These are phyloP conservation scores for Ranitomeya variabilis DNA, from an alignment of 2,113 vertebrate species.

Conservation along the genomic window DNA sequence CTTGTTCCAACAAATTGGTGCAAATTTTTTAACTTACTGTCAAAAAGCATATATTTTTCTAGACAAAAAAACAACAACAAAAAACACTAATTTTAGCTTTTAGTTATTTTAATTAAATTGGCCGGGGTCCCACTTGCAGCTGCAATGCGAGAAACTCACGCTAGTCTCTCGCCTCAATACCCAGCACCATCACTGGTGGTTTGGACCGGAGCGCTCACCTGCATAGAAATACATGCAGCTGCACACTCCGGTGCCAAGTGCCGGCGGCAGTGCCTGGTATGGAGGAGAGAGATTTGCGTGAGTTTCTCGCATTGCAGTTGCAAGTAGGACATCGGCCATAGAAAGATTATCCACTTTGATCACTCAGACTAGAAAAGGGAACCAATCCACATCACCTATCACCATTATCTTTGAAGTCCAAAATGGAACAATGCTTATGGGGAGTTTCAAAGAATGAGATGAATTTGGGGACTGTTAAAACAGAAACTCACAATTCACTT, in stretches of 20 bases:
- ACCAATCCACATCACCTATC: slow-evolving; percentile 1
- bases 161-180: too few relatives aligned
- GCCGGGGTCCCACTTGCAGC: too few relatives aligned
- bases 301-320: too few relatives aligned
- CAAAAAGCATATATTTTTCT: not conserved
- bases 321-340: not conserved
- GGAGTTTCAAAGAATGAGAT: slow-evolving; percentile 18
- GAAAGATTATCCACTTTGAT: not conserved
- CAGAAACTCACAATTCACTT: slow-evolving; percentile 30
- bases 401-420: not conserved
- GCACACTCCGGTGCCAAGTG: too few relatives aligned
- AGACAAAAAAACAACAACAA: too few relatives aligned
- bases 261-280: too few relatives aligned
- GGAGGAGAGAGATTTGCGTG: too few relatives aligned
- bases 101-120: not conserved
- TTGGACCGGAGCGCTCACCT: too few relatives aligned
- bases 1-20: not conserved
- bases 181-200: too few relatives aligned
- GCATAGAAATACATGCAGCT: too few relatives aligned
- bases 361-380: not conserved
- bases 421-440: slow-evolving; percentile 9
- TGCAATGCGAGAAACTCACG: too few relatives aligned
- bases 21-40: not conserved
- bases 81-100: not conserved
- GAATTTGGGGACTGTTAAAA: slow-evolving; percentile 27